Percentiles rank a stretch among this genome's conserved stretches.
These are phyloP conservation scores for Acromyrmex charruanus DNA, from an alignment of 1,140 invertebrate genomes.

Conservation along the genomic window DNA sequence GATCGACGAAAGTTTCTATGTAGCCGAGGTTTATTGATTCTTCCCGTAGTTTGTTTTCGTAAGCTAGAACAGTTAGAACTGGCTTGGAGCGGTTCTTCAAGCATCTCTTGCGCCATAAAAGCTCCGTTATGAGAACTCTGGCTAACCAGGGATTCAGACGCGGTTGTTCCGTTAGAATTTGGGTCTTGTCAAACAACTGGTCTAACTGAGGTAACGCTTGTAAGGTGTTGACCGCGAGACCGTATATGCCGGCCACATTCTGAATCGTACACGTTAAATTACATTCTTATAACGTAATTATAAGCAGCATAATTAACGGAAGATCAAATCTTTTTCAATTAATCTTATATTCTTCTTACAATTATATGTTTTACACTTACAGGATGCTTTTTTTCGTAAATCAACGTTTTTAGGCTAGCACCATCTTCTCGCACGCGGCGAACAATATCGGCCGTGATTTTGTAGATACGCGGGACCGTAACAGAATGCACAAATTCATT, in stretches of 20 bases:
- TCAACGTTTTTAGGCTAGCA: constrained; percentile 90
- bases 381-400: constrained; percentile 90
- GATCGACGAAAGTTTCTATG: constrained; percentile 54
- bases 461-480: constrained; percentile 93
- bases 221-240: constrained; percentile 91
- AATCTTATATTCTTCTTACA: background rate
- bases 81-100: constrained; percentile 90
- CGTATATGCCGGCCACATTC: constrained; percentile 91
- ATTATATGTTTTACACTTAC: constrained; percentile 81
- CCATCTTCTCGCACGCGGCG: constrained; percentile 89
- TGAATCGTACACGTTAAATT: constrained; percentile 76
- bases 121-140: constrained; percentile 92
- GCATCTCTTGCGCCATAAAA: constrained; percentile 93
- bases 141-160: constrained; percentile 91
- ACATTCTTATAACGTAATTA: background rate
- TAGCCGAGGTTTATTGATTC: constrained; percentile 77
- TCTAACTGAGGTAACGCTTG: constrained; percentile 89
- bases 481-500: constrained; percentile 89
- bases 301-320: background rate
- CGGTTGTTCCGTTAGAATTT: constrained; percentile 90
- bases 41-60: constrained; percentile 88
- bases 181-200: constrained; percentile 88
- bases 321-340: background rate
- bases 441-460: constrained; percentile 90
- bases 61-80: constrained; percentile 89